These are phyloP conservation scores for Enteromius paludinosus DNA, from an alignment of 2,797 vertebrate genomes.

Conservation along the genomic window DNA sequence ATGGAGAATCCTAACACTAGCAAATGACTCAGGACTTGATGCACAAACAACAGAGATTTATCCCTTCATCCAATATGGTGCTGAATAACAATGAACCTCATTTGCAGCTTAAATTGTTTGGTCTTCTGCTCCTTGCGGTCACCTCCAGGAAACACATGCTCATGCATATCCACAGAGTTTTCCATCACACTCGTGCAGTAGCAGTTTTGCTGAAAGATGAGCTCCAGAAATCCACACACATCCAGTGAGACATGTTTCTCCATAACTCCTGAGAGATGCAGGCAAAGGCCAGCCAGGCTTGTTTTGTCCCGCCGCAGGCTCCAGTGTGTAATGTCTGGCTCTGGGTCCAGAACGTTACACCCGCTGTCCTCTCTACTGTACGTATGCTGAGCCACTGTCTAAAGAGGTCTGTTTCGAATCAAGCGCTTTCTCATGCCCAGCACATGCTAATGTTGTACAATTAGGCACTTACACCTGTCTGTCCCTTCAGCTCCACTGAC, in stretches of 20 bases:
- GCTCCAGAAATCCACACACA: background rate
- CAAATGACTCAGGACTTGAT: slow-evolving; percentile 13
- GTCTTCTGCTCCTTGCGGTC: background rate
- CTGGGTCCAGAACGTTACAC: background rate
- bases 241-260: background rate
- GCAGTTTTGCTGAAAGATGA: background rate
- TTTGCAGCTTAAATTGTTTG: slow-evolving; percentile 30
- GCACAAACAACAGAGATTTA: slow-evolving; percentile 17
- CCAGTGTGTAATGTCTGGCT: background rate
- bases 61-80: background rate
- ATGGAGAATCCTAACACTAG: background rate
- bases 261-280: background rate
- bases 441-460: slow-evolving; percentile 40
- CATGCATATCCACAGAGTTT: background rate
- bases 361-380: slow-evolving; percentile 55
- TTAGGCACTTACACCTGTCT: slow-evolving; percentile 39
- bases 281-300: background rate
- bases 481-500: slow-evolving; percentile 15
- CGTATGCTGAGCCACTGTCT: slow-evolving; percentile 54
- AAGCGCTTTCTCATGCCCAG: slow-evolving; percentile 3
- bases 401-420: slow-evolving; percentile 12
- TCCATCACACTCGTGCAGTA: background rate
- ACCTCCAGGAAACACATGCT: background rate
- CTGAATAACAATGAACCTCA: slow-evolving; percentile 4
- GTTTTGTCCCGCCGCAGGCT: slow-evolving; percentile 7